Evolutionary conservation across 2,113 vertebrate genomes (phyloP), one percentile per base, ranked within the genome.

Genomic region (Heterotis niloticus): DNA sequence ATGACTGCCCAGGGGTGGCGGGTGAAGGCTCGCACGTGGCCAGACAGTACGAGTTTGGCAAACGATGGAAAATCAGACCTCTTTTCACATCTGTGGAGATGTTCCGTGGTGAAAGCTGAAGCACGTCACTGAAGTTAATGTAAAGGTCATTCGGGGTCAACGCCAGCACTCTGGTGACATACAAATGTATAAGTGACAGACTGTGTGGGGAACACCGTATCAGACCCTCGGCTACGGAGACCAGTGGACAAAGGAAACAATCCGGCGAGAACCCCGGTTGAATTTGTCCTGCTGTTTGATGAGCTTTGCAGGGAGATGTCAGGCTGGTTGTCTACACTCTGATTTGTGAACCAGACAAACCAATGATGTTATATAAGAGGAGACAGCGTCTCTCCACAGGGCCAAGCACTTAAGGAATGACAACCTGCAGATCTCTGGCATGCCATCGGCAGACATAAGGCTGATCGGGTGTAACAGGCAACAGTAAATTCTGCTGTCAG

Each of bases 131-230:
- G 54, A 59, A 59, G 26, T 57, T 28, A 20, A 57, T 57, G n/a
- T 59, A 59, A 26, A 17, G 71, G n/a, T 74, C n/a, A 72, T 51
- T 74, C 2, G 1, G 34, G 71, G 71, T 74, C 71, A 59, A 74
- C 56, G 52, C 71, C 71, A 57, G 57, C 71, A 74, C 57, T 54
- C 1, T 26, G 54, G 28, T n/a, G 24, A 57, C 57, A 57, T 57
- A 59, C 71, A 59, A 1, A 73, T 59, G 54, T 74, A 29, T 74
- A 23, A 74, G 24, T 24, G 71, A n/a, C 59, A 62, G 14, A 1
- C 17, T 74, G 11, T 74, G n/a, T 54, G 56, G 54, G 52, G n/a
- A 57, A 26, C 57, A 23, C 54, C 28, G 17, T 23, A 51, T 74
- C 54, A 18, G 44, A 14, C 0, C 10, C 18, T 3, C 34, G 26